Percentiles rank a stretch among this genome's conserved stretches.
These are phyloP conservation scores for Dolichopus griseipennis DNA, from an alignment of 2,888 invertebrate genomes.

Conservation along the genomic window DNA sequence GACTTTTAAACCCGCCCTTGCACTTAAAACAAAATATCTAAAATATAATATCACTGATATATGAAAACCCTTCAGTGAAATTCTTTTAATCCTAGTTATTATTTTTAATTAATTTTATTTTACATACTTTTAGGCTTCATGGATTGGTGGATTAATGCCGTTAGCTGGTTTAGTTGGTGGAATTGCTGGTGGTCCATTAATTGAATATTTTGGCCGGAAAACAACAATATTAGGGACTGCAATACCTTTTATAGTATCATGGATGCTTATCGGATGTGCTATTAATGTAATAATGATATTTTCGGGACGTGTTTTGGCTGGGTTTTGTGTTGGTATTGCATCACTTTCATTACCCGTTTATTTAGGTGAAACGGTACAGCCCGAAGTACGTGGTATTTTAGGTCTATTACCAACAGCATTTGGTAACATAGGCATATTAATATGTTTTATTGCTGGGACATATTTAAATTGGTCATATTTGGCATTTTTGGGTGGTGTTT, in stretches of 20 bases:
- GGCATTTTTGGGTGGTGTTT: slow-evolving; percentile 65
- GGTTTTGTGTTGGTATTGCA: slow-evolving; percentile 79
- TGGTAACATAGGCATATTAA: slow-evolving; percentile 68
- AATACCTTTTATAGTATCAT: slow-evolving; percentile 70
- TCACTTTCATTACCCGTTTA: slow-evolving; percentile 86
- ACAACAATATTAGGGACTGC: slow-evolving; percentile 69
- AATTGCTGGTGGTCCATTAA: slow-evolving; percentile 74
- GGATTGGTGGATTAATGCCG: slow-evolving; percentile 85
- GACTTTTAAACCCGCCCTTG: too few species aligned
- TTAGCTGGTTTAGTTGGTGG: slow-evolving; percentile 77
- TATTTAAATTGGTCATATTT: slow-evolving; percentile 71
- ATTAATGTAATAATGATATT: slow-evolving; percentile 63
- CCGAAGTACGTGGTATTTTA: slow-evolving; percentile 82
- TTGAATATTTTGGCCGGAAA: slow-evolving; percentile 73
- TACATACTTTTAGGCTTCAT: slow-evolving; percentile 57
- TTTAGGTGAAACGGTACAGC: slow-evolving; percentile 85
- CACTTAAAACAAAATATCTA: too few species aligned
- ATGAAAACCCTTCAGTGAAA: too few species aligned
- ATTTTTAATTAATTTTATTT: slow-evolving; percentile 14
- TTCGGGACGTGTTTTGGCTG: slow-evolving; percentile 72
- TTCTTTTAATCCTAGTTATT: too few species aligned
- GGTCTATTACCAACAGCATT: slow-evolving; percentile 81
- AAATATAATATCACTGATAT: too few species aligned
- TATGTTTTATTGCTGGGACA: slow-evolving; percentile 71
- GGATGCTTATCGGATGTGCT: slow-evolving; percentile 74